Evolutionary conservation across 2,888 invertebrate genomes (phyloP).

Genomic region (Tipula helvola): DNA sequence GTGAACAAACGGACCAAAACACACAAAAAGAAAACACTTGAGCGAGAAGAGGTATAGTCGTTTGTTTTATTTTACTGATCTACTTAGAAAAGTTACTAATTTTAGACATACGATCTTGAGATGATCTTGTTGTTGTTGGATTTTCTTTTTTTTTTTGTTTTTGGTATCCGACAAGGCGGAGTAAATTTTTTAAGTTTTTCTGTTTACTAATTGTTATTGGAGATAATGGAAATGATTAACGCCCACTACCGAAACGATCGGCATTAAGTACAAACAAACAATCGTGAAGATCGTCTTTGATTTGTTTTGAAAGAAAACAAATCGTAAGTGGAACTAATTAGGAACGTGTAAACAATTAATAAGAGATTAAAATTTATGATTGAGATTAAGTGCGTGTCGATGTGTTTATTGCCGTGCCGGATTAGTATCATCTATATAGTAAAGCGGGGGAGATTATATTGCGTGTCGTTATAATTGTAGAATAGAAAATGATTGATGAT

Average conservation of each 20-base stretch:
- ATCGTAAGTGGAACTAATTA: slow-evolving; percentile 8
- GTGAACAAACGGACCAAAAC: background rate
- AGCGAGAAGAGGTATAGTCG: background rate
- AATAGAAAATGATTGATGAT: background rate
- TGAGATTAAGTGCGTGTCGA: background rate
- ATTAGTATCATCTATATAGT: background rate
- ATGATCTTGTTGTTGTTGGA: background rate
- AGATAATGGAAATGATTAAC: background rate
- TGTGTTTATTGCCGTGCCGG: background rate
- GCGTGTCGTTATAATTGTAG: background rate
- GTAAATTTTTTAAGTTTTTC: background rate
- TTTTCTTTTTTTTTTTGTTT: background rate
- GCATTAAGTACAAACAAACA: background rate
- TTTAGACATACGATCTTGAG: background rate
- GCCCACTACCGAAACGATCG: background rate
- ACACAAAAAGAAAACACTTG: background rate
- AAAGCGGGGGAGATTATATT: background rate
- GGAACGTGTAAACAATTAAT: background rate
- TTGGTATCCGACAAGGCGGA: background rate
- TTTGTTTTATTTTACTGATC: background rate
- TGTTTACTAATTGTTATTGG: background rate
- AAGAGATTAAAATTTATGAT: background rate
- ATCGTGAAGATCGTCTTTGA: background rate
- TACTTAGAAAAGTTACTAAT: background rate
- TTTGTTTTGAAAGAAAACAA: background rate